phyloP scores from a whole-genome alignment of 2,797 vertebrate genomes.

The Pantherophis vulpinus region DNA sequence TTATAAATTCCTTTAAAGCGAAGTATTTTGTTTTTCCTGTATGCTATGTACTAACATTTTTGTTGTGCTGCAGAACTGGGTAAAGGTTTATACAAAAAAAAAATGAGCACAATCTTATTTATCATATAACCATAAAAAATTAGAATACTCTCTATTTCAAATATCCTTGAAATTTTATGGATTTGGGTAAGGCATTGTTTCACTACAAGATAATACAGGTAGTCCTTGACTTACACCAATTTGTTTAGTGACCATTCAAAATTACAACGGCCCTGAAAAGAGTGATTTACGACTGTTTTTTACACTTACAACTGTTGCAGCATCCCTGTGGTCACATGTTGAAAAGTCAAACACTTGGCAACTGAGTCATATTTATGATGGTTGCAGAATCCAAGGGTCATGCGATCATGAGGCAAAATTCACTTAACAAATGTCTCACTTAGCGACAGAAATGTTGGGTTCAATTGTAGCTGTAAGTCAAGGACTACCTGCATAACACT shows the following conservation, averaged over 20 bases:
- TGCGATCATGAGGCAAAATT: neutral
- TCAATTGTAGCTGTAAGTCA: neutral
- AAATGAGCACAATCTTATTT: constrained; percentile 17
- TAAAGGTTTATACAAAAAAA: constrained; percentile 25
- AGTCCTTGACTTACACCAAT: neutral
- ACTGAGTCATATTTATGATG: too few species aligned
- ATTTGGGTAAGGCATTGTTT: constrained; percentile 45
- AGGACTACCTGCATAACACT: constrained; percentile 20
- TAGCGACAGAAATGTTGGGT: neutral
- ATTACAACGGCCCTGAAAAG: neutral
- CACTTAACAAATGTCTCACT: neutral
- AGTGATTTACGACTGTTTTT: neutral
- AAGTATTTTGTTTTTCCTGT: neutral
- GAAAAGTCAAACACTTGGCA: too few species aligned
- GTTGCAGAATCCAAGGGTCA: neutral
- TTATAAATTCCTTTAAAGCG: neutral
- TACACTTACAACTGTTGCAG: neutral
- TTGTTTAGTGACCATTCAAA: neutral
- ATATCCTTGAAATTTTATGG: constrained; percentile 43
- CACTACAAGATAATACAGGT: constrained; percentile 25
- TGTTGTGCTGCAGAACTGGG: constrained; percentile 8
- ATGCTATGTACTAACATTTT: constrained; percentile 21
- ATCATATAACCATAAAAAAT: constrained; percentile 46
- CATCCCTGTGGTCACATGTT: neutral
- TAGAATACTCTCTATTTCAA: constrained; percentile 17